Evolutionary conservation across 2,113 vertebrate genomes (phyloP).

Genomic region (Aspidoscelis tigris): DNA sequence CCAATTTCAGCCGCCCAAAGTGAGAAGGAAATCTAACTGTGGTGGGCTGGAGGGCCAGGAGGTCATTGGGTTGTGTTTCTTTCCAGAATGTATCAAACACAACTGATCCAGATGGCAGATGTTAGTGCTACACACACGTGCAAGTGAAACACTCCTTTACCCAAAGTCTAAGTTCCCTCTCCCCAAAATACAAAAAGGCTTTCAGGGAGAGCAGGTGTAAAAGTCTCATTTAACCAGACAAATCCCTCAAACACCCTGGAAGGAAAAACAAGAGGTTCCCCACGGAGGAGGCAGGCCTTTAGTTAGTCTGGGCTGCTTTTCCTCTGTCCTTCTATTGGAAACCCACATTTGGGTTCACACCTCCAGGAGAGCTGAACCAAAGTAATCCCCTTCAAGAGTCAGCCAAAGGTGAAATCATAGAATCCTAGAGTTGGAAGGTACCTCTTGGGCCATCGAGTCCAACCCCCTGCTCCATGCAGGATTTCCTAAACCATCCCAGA

Average conservation of each 20-base stretch:
- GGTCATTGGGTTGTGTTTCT: slow-evolving; percentile 51
- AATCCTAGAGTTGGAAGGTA: no score
- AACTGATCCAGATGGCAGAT: slow-evolving; percentile 57
- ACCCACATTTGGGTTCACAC: background rate
- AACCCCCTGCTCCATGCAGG: no score
- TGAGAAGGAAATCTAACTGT: slow-evolving; percentile 64
- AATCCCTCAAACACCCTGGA: slow-evolving; percentile 17
- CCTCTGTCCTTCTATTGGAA: background rate
- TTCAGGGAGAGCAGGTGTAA: slow-evolving; percentile 37
- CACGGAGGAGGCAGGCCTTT: slow-evolving; percentile 20
- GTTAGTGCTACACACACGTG: slow-evolving; percentile 35
- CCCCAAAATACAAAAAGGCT: background rate
- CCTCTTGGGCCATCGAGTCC: no score
- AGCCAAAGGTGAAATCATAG: background rate
- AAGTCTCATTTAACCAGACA: background rate
- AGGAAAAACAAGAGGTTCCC: slow-evolving; percentile 22
- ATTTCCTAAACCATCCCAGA: no score
- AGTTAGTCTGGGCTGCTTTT: slow-evolving; percentile 38
- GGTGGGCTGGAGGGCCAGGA: slow-evolving; percentile 44
- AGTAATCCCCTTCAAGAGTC: background rate
- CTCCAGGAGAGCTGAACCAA: background rate
- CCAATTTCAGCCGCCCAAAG: slow-evolving; percentile 61
- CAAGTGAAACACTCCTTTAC: background rate
- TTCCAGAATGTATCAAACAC: slow-evolving; percentile 60
- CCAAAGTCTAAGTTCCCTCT: background rate